phyloP scores from a whole-genome alignment of 2,113 vertebrate genomes.

The Hemiprocne comata region DNA sequence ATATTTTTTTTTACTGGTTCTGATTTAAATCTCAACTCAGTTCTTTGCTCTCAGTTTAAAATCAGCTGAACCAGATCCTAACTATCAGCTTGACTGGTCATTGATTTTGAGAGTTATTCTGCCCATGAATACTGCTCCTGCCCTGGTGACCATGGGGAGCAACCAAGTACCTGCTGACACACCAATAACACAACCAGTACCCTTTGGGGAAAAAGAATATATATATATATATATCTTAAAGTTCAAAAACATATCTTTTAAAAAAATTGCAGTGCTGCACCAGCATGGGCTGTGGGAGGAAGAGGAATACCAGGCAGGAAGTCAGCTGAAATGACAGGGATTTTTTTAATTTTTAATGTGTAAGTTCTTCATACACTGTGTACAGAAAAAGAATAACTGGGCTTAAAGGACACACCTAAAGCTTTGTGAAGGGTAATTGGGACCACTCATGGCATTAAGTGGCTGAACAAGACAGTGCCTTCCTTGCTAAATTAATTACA shows the following conservation, averaged over 20 bases:
- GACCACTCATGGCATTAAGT: neutral
- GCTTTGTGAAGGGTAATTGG: neutral
- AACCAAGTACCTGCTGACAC: neutral
- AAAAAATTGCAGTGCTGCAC: neutral
- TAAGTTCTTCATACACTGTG: neutral
- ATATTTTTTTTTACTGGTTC: neutral
- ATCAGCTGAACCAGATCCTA: neutral
- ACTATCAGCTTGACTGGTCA: neutral
- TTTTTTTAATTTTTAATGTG: neutral
- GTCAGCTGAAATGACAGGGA: neutral
- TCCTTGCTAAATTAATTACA: neutral
- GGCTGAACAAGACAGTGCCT: neutral
- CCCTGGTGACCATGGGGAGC: neutral
- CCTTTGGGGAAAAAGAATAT: neutral
- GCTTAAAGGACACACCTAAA: neutral
- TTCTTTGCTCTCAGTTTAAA: neutral
- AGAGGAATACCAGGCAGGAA: neutral
- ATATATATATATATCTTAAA: neutral
- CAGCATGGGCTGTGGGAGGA: neutral
- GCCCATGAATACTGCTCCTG: neutral
- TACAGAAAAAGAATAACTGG: neutral
- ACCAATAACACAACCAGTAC: neutral
- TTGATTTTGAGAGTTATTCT: neutral
- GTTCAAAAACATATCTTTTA: neutral
- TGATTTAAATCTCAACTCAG: neutral